phyloP scores from a whole-genome alignment of 2,113 vertebrate genomes.

The Aleadryas rufinucha region DNA sequence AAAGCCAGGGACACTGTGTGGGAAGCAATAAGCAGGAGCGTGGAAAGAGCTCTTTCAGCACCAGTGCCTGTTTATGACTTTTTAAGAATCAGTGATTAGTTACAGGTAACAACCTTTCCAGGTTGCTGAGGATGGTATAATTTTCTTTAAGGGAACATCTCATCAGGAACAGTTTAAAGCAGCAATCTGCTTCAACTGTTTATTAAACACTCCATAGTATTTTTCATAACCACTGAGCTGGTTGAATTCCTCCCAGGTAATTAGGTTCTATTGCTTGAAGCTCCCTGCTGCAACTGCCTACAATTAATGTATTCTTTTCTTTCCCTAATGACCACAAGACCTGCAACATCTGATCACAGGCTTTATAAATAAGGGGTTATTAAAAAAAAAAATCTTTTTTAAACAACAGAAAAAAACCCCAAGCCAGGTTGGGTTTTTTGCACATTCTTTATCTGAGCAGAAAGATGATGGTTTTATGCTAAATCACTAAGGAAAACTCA shows the following conservation, averaged over 20 bases:
- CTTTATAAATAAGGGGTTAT: neutral
- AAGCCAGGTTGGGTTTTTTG: neutral
- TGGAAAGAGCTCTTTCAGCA: neutral
- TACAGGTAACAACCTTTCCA: neutral
- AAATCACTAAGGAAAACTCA: neutral
- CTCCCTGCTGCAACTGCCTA: neutral
- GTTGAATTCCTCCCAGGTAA: neutral
- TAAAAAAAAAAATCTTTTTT: neutral
- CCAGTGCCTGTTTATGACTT: neutral
- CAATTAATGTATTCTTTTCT: neutral
- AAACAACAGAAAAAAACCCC: neutral
- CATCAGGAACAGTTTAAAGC: neutral
- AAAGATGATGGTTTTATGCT: neutral
- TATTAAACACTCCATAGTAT: neutral
- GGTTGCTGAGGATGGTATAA: neutral
- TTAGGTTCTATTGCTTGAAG: neutral
- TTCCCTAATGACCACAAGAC: neutral
- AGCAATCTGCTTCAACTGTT: neutral
- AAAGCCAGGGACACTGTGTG: neutral
- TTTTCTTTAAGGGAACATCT: neutral
- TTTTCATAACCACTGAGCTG: neutral
- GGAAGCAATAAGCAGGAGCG: neutral
- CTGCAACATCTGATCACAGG: neutral
- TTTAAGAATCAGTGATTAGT: neutral
- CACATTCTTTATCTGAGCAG: neutral